Base-by-base conservation (phyloP, 2,888 invertebrate species). In the Lepeophtheirus nordmannii region DNA sequence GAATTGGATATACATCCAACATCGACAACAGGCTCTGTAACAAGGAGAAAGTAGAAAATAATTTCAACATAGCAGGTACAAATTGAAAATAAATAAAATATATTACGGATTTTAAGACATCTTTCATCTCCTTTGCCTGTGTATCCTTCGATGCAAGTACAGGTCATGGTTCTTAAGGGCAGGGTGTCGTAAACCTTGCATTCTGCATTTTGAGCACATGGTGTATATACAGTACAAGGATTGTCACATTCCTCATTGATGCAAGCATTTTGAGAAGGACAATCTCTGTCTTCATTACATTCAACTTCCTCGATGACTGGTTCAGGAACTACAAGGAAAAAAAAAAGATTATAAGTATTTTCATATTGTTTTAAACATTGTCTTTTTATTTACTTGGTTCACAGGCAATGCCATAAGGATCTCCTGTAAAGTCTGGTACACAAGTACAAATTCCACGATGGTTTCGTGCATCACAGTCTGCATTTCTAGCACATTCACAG, bases 81-180 rank as follows among this genome's bases (percentile, higher is more conserved):
- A 38, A 61, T 10, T 17, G 9, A 22, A 22, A n/a, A 38, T 61
- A 14, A 5, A 30, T 30, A 30, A 30, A 5, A 20, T 22, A 30
- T 61, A 39, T 59, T 68, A 68, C 65, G 59, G 20, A 60, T 23
- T 60, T 41, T 23, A 23, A 22, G 20, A 53, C 58, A 46, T 65
- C 17, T 84, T 69, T 85, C 81, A 71, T 89, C 87, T 11, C 91
- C 89, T 75, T 91, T 89, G 70, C 91, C 91, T 70, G 85, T 81
- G 72, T 83, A 86, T 69, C 89, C 89, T 68, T 83, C 83, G 68
- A 86, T 81, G 74, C 91, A 92, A 73, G 86, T 83, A 75, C 91
- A 91, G 68, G 87, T 83, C 82, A 91, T 87, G 10, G 89, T 89
- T 71, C 90, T 82, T 77, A 89, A 81, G 9, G 91, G 91, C 69